phyloP scores from a whole-genome alignment of 1,140 invertebrate species.

The Zaprionus gabonicus region DNA sequence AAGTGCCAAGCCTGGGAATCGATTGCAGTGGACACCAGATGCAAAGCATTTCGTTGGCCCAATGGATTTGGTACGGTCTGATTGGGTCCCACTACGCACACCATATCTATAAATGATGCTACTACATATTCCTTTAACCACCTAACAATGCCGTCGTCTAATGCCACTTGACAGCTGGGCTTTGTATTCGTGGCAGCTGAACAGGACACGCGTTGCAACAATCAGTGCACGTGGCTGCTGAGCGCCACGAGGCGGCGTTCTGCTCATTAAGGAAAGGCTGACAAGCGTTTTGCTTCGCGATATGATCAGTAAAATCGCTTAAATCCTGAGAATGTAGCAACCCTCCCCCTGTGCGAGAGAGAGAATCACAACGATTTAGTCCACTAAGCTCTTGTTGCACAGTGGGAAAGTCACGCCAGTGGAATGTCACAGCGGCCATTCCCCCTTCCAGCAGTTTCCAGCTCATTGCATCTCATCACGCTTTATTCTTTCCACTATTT shows the following conservation, averaged over 20 bases:
- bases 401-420: conserved; percentile 58
- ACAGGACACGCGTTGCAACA: conserved; percentile 26
- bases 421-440: conserved; percentile 30
- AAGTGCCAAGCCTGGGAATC: conserved; percentile 53
- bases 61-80: conserved; percentile 39
- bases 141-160: conserved; percentile 23
- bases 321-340: conserved; percentile 27
- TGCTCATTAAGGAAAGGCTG: conserved; percentile 70
- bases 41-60: conserved; percentile 74
- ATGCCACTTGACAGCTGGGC: conserved; percentile 65
- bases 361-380: conserved; percentile 27
- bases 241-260: conserved; percentile 72
- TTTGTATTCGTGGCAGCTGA: conserved; percentile 13
- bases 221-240: conserved; percentile 69
- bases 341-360: background rate
- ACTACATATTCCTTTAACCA: conserved; percentile 25
- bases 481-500: conserved; percentile 2
- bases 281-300: conserved; percentile 66
- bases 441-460: background rate
- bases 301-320: conserved; percentile 58
- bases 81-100: conserved; percentile 50
- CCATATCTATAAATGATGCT: conserved; percentile 9
- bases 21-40: conserved; percentile 77
- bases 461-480: conserved; percentile 56
- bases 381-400: conserved; percentile 57